These are phyloP conservation scores for Indri indri DNA, from an alignment of 2,113 vertebrate genomes.

Conservation along the genomic window DNA sequence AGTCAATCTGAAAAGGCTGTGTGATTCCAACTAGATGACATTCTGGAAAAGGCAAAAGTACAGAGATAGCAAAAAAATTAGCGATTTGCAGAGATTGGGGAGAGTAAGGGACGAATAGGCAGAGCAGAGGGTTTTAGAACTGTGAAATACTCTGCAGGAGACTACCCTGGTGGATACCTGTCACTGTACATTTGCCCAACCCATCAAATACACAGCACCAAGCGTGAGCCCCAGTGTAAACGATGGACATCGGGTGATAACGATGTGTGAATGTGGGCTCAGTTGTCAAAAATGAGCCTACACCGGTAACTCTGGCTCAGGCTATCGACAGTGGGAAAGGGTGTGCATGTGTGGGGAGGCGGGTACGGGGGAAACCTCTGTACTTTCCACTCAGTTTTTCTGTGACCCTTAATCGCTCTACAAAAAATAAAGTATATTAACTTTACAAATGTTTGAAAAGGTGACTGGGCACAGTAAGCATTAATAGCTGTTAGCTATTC, in stretches of 20 bases:
- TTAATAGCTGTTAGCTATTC: background rate
- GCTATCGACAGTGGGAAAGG: no score
- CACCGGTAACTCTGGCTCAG: no score
- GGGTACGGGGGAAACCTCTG: no score
- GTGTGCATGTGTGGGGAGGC: accelerated
- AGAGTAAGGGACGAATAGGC: no score
- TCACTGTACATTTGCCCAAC: background rate
- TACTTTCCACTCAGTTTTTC: background rate
- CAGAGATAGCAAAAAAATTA: background rate
- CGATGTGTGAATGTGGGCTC: background rate
- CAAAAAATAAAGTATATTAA: background rate
- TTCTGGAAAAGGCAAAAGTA: background rate
- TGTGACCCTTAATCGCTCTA: background rate
- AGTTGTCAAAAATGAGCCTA: background rate
- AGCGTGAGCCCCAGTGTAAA: background rate
- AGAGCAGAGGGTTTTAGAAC: background rate
- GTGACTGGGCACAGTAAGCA: background rate
- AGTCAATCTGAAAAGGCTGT: background rate
- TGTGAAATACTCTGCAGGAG: no score
- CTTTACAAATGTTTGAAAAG: background rate
- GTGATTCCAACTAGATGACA: background rate
- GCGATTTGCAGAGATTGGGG: no score
- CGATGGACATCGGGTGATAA: background rate
- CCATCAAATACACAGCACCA: background rate
- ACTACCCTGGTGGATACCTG: background rate